Evolutionary conservation across 1,140 invertebrate species (phyloP).

Genomic region (Aphelenchoides besseyi): DNA sequence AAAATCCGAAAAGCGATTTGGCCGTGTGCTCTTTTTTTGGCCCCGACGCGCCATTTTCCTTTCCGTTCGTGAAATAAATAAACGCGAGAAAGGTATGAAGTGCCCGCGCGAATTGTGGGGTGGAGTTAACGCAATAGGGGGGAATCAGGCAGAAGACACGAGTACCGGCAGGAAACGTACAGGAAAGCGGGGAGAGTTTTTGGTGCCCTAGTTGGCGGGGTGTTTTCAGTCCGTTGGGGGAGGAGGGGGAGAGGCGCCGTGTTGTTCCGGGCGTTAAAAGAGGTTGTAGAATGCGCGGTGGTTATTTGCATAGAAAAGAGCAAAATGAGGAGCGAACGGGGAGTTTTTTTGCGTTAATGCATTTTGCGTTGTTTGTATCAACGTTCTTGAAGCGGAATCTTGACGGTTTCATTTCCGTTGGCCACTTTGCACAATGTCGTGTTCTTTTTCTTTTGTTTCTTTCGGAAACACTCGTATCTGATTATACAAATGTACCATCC

Average conservation of each 20-base stretch:
- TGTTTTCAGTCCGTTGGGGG: not conserved
- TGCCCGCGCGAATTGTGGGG: no score
- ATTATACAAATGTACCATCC: not conserved
- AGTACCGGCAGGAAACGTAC: slow-evolving; percentile 5
- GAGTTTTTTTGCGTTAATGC: not conserved
- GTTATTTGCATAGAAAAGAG: not conserved
- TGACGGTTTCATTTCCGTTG: not conserved
- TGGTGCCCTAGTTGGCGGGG: slow-evolving; percentile 1
- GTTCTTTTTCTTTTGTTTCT: not conserved
- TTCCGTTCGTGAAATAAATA: no score
- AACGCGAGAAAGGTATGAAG: no score
- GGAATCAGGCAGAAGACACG: slow-evolving; percentile 3
- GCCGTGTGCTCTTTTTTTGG: no score
- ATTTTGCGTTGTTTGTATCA: not conserved
- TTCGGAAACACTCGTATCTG: not conserved
- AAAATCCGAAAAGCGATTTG: no score
- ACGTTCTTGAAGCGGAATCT: not conserved
- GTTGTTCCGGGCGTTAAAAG: not conserved
- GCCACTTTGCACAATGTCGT: slow-evolving; percentile 3
- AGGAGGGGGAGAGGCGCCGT: not conserved
- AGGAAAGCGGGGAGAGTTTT: not conserved
- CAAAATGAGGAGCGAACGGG: not conserved
- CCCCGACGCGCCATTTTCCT: no score
- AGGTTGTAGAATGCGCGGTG: not conserved
- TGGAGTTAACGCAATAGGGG: no score